Evolutionary conservation across 2,797 vertebrate genomes (phyloP).

Genomic region (Bradypodion ventrale): DNA sequence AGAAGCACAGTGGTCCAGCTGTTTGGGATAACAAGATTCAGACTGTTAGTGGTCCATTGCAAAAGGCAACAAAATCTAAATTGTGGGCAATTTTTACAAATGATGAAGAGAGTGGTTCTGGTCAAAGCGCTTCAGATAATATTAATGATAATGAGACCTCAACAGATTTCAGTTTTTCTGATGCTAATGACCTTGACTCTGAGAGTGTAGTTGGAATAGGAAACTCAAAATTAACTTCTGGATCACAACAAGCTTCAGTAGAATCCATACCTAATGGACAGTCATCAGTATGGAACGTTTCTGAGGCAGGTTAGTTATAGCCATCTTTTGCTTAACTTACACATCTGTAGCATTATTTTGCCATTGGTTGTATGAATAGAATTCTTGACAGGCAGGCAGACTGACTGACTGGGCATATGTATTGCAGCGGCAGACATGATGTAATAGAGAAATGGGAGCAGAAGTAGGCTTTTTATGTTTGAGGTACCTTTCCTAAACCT

Average conservation of each 20-base stretch:
- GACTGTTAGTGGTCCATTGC: constrained; percentile 61
- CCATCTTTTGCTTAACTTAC: constrained; percentile 51
- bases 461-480: constrained; percentile 30
- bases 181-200: constrained; percentile 83
- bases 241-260: constrained; percentile 73
- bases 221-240: constrained; percentile 81
- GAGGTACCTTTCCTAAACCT: constrained; percentile 41
- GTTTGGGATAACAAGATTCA: constrained; percentile 78
- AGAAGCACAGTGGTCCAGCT: constrained; percentile 71
- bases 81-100: constrained; percentile 80
- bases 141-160: constrained; percentile 93
- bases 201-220: constrained; percentile 86
- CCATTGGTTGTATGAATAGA: constrained; percentile 42
- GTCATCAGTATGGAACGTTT: constrained; percentile 77
- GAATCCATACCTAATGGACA: constrained; percentile 75
- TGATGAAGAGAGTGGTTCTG: constrained; percentile 93
- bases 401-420: background rate
- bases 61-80: constrained; percentile 67
- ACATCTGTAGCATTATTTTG: constrained; percentile 56
- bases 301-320: constrained; percentile 84
- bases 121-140: constrained; percentile 83
- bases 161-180: constrained; percentile 95
- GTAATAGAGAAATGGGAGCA: constrained; percentile 26
- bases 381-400: background rate
- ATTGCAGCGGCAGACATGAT: constrained; percentile 15